Evolutionary conservation across 2,888 invertebrate genomes (phyloP), one percentile per base, ranked within the genome.

Genomic region (Lasioglossum malachurum): DNA sequence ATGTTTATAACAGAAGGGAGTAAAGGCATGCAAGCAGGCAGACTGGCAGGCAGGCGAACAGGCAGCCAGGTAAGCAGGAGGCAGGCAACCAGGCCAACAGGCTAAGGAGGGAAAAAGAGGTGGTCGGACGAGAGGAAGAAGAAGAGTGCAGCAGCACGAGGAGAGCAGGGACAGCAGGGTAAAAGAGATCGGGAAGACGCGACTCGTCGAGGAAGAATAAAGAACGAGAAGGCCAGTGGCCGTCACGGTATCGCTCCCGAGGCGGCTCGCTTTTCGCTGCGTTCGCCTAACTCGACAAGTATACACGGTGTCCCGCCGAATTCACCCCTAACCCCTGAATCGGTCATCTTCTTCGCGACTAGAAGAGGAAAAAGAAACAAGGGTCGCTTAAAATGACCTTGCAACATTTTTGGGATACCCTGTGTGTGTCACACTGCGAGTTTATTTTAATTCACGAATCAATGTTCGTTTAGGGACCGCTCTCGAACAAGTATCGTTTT

Each of bases 211-310:
- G 78, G 81, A 86, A 78, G 83, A 86, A 87, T 85, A 91, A 89
- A 89, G 91, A 87, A 86, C 83, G 88, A 88, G 89, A 92, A 93
- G 92, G 92, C 91, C 92, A 92, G 87, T 92, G 92, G 91, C 91
- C 92, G 92, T 93, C 92, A 93, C 91, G 93, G 91, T 91, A 81
- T 87, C 88, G 89, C 89, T 88, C 85, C 82, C 83, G 72, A 83
- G 84, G 84, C 80, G 71, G 83, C 73, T 88, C 80, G 85, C 78
- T 87, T 87, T 88, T 89, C 88, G 82, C 87, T 82, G 75, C 72
- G 73, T 38, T 12, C 35, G 64, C 72, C 49, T 81, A 69, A 53
- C 49, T 67, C 53, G 49, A 60, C n/a, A 14, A 31, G 75, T 31
- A n/a, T 44, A 57, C 82, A 44, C 27, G 49, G 67, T 46, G 27